phyloP scores from a whole-genome alignment of 2,797 vertebrate species.

The Microctenopoma stevenorrisi region DNA sequence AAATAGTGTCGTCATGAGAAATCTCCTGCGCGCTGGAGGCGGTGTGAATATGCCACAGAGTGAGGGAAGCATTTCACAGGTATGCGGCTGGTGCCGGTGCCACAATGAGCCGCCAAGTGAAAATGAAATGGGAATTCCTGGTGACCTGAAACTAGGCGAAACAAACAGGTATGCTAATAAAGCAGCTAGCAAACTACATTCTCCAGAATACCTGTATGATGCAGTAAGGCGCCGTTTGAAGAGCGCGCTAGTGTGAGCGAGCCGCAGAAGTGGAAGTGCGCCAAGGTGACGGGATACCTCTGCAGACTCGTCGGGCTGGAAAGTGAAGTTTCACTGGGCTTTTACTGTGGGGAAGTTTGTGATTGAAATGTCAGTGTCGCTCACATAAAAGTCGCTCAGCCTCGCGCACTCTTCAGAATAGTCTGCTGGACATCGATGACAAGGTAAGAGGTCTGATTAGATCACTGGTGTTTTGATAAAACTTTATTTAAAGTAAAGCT shows the following conservation, averaged over 20 bases:
- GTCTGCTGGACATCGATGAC: background rate
- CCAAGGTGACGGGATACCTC: background rate
- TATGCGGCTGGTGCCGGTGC: too few species aligned
- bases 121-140: slow-evolving; percentile 24
- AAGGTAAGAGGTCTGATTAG: slow-evolving; percentile 53
- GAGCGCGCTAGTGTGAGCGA: background rate
- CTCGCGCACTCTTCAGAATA: background rate
- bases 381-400: slow-evolving; percentile 24
- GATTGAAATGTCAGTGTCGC: slow-evolving; percentile 1
- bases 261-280: slow-evolving; percentile 35
- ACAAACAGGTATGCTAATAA: background rate
- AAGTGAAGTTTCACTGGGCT: slow-evolving; percentile 57
- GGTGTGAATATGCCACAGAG: too few species aligned
- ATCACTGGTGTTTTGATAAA: background rate
- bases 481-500: background rate
- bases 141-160: background rate
- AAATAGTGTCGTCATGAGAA: too few species aligned
- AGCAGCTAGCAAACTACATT: background rate
- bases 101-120: background rate
- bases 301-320: background rate
- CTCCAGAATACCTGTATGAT: accelerated
- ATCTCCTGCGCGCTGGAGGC: too few species aligned
- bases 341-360: slow-evolving; percentile 44
- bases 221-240: too few species aligned
- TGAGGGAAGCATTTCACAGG: too few species aligned